phyloP scores from a whole-genome alignment of 2,797 vertebrate species.

The Hippoglossus hippoglossus region DNA sequence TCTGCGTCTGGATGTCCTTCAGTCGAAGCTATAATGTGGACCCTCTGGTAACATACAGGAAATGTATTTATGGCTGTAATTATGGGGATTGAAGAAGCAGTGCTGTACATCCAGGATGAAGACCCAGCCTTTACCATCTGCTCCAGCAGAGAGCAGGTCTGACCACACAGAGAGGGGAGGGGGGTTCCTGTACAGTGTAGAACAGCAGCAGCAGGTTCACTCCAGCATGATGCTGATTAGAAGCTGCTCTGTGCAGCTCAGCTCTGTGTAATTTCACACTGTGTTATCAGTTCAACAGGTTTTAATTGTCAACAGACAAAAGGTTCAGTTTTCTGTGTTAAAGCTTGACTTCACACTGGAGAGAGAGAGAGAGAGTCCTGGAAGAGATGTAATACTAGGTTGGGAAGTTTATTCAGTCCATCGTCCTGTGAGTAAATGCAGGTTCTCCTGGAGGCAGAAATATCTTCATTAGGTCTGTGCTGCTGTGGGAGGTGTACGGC shows the following conservation, averaged over 20 bases:
- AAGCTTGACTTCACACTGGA: constrained; percentile 16
- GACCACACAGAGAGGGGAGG: constrained; percentile 67
- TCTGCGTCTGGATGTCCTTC: constrained; percentile 16
- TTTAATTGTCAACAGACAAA: constrained; percentile 27
- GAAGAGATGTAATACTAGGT: constrained; percentile 24
- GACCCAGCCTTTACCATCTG: constrained; percentile 55
- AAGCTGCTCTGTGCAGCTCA: constrained; percentile 45
- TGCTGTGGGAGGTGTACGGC: constrained; percentile 59
- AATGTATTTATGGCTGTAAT: constrained; percentile 68
- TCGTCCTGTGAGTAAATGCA: constrained; percentile 38
- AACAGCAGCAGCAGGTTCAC: constrained; percentile 35
- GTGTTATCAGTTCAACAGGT: constrained; percentile 10
- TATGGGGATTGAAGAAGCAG: constrained; percentile 42
- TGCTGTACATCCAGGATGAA: constrained; percentile 52
- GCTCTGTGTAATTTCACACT: constrained; percentile 55
- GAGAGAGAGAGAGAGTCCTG: constrained; percentile 2
- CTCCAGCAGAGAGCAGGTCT: constrained; percentile 36
- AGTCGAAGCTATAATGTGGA: constrained; percentile 31
- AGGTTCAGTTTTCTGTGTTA: not conserved
- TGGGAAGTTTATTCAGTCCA: constrained; percentile 35
- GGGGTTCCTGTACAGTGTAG: constrained; percentile 1
- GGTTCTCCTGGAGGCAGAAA: constrained; percentile 67
- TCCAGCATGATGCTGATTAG: constrained; percentile 59
- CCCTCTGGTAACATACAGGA: constrained; percentile 26
- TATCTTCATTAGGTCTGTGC: constrained; percentile 55